A percentile compares a stretch with the other conserved stretches of the same genome.
Evolutionary conservation across 2,113 vertebrate species (phyloP).

Genomic region (Saguinus midas): DNA sequence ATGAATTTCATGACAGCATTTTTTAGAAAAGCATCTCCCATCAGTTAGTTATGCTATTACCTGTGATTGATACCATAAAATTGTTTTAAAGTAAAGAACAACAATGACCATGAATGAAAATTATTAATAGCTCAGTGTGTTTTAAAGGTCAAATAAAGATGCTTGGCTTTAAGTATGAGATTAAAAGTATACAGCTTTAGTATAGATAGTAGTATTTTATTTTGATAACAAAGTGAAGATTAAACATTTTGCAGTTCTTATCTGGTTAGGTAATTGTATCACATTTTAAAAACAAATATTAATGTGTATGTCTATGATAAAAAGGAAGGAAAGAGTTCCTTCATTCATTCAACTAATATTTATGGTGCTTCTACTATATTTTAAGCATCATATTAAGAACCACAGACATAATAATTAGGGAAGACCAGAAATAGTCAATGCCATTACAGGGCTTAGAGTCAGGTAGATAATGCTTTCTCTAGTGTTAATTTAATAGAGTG

Average conservation of each 20-base stretch:
- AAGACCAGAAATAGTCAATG: background rate
- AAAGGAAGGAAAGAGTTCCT: background rate
- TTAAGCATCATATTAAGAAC: background rate
- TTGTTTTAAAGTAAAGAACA: conserved; percentile 22
- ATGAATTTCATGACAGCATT: conserved; percentile 56
- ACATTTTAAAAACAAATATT: background rate
- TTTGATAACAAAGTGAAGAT: background rate
- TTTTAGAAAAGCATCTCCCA: conserved; percentile 40
- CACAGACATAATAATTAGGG: background rate
- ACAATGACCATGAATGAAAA: conserved; percentile 55
- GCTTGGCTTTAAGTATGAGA: background rate
- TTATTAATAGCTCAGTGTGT: background rate
- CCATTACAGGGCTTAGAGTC: rapidly evolving
- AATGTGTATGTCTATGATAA: background rate
- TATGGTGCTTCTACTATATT: background rate
- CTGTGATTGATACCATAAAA: conserved; percentile 40
- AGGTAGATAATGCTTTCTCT: background rate
- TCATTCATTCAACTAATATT: background rate
- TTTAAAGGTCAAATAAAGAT: conserved; percentile 49
- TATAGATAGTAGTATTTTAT: background rate
- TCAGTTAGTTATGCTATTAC: conserved; percentile 62
- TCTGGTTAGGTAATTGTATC: background rate
- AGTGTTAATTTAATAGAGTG: background rate
- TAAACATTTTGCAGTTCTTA: background rate
- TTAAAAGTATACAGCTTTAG: background rate